Evolutionary conservation across 2,888 invertebrate species (phyloP).

Genomic region (Spialia ferax): DNA sequence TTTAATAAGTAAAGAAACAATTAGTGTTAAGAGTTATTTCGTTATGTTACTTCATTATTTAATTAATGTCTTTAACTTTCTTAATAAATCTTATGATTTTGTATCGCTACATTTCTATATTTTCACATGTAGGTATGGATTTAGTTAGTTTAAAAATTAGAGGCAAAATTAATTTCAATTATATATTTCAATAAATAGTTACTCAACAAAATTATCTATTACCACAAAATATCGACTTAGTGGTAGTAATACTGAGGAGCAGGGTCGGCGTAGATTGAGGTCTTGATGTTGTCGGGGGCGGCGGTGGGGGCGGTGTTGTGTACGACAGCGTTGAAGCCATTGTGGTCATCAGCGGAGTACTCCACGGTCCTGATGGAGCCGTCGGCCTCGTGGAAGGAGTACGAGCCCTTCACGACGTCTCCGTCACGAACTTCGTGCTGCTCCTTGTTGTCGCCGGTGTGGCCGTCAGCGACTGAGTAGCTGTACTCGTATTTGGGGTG

Average conservation of each 20-base stretch:
- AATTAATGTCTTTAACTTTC: too few relatives aligned
- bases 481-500: too few relatives aligned
- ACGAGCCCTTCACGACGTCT: constrained; percentile 83
- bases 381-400: constrained; percentile 85
- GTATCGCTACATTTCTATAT: too few relatives aligned
- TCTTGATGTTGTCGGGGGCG: constrained; percentile 58
- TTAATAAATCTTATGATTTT: too few relatives aligned
- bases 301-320: constrained; percentile 67
- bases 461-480: too few relatives aligned
- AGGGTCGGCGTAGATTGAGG: constrained; percentile 53
- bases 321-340: constrained; percentile 77
- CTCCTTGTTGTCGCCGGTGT: constrained; percentile 86
- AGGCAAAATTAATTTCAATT: too few relatives aligned
- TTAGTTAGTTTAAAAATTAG: too few relatives aligned
- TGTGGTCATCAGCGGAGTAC: constrained; percentile 84
- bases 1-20: too few relatives aligned
- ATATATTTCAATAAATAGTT: constrained; percentile 63
- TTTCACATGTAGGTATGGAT: too few relatives aligned
- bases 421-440: constrained; percentile 84
- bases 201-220: constrained; percentile 47
- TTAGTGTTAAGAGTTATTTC: too few relatives aligned
- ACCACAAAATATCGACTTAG: constrained; percentile 12
- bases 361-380: constrained; percentile 85
- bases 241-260: constrained; percentile 64
- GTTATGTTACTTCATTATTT: too few relatives aligned